These are phyloP conservation scores for Montipora capricornis DNA, from an alignment of 64 coral and sea anemone species.

Conservation along the genomic window DNA sequence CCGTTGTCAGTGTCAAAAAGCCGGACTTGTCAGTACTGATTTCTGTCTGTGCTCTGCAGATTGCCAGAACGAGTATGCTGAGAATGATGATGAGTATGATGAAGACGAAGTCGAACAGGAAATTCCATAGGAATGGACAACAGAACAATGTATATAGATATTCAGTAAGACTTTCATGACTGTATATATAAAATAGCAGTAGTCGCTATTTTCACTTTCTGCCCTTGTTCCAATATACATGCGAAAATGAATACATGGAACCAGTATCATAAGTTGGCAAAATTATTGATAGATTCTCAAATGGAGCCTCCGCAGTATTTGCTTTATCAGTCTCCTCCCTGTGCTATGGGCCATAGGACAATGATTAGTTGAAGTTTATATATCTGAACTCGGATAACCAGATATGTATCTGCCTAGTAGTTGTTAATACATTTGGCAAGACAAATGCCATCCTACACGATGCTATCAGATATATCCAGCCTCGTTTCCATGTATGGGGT, in stretches of 20 bases:
- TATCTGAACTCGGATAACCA: constrained; percentile 50
- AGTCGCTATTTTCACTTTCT: constrained; percentile 75
- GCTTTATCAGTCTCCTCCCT: constrained; percentile 68
- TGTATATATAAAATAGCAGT: constrained; percentile 49
- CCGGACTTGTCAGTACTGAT: constrained; percentile 61
- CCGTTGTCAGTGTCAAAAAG: constrained; percentile 62
- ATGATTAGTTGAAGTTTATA: constrained; percentile 33
- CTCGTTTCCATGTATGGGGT: constrained; percentile 64
- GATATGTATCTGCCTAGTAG: constrained; percentile 76
- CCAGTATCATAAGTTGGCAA: constrained; percentile 69
- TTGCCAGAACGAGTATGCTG: constrained; percentile 58
- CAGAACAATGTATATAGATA: too few species aligned
- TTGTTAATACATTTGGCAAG: constrained; percentile 75
- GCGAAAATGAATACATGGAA: constrained; percentile 72
- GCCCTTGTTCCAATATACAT: constrained; percentile 70
- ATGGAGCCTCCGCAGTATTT: constrained; percentile 66
- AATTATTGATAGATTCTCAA: constrained; percentile 62
- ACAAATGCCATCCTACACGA: constrained; percentile 71
- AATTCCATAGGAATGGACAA: neutral
- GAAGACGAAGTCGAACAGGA: constrained; percentile 15
- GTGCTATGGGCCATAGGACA: constrained; percentile 66
- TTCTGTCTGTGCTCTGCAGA: constrained; percentile 59
- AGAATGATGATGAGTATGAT: constrained; percentile 35
- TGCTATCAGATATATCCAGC: constrained; percentile 61
- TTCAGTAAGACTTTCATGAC: too few species aligned